Evolutionary conservation across 1,140 invertebrate genomes (phyloP), one percentile per base, ranked within the genome.

Genomic region (Philopotamus ludificatus): DNA sequence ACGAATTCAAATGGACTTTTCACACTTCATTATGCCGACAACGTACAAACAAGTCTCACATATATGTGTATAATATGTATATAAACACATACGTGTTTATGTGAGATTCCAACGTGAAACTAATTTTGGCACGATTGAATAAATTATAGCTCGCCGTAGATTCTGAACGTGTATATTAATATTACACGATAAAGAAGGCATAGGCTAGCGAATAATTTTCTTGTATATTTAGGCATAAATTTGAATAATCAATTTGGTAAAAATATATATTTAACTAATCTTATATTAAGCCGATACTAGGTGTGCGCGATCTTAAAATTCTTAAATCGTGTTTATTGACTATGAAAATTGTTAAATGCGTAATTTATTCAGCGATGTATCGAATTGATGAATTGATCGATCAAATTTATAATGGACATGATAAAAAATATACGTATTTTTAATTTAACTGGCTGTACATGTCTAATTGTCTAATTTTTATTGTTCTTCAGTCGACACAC

Each of bases 71-170:
- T n/a, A n/a, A n/a, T n/a, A n/a, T n/a, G n/a, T n/a, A n/a, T n/a
- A n/a, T n/a, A n/a, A n/a, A n/a, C n/a, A n/a, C n/a, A n/a, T n/a
- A n/a, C n/a, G n/a, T n/a, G 54, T 57, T 57, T 57, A 57, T 41
- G 42, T 41, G 54, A 57, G 50, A 55, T 62, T 49, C 44, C 47
- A 28, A 21, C 47, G 16, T 62, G 45, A 42, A 51, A 62, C 45
- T 62, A 57, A 57, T 57, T 60, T 50, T 49, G 58, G 45, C 58
- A 42, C 45, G 58, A 60, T 49, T 49, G 58, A 60, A 60, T 60
- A 60, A 60, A 60, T 60, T 60, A 60, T 50, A 54, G 23, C 22
- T 12, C 26, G 50, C 18, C 26, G 47, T 12, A 62, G 28, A 34
- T 7, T 34, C 28, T 34, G 28, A 34, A 34, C 12, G 12, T 34